phyloP scores from a whole-genome alignment of 2,797 vertebrate genomes.

The Scyliorhinus canicula region DNA sequence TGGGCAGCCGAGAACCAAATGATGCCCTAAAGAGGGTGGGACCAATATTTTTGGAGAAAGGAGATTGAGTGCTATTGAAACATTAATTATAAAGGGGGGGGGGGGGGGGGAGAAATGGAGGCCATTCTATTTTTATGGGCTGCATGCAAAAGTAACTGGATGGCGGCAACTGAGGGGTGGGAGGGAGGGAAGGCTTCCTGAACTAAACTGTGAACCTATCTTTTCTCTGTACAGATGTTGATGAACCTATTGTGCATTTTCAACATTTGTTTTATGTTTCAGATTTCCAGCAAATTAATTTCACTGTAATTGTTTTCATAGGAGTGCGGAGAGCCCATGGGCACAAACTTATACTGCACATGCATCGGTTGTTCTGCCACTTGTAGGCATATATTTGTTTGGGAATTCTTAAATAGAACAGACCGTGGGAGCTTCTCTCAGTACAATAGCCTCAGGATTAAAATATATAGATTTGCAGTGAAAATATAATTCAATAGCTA shows the following conservation, averaged over 20 bases:
- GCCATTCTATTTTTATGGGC: neutral
- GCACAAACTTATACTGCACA: neutral
- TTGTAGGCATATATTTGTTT: neutral
- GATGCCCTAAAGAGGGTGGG: neutral
- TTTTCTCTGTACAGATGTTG: neutral
- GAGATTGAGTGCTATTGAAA: neutral
- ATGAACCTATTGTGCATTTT: neutral
- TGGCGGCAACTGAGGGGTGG: neutral
- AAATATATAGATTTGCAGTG: neutral
- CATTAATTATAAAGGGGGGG: neutral
- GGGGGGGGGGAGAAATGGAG: no score
- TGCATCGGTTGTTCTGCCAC: neutral
- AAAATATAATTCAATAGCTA: neutral
- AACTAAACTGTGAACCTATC: neutral
- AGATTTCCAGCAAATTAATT: neutral
- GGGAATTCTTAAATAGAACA: neutral
- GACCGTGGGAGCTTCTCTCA: neutral
- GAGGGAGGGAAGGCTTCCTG: neutral
- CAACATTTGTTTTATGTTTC: neutral
- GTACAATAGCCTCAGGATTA: neutral
- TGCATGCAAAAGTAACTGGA: neutral
- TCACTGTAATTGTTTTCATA: neutral
- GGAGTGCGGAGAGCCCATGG: neutral
- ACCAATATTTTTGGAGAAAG: neutral
- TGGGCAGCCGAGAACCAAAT: neutral